phyloP scores from a whole-genome alignment of 2,113 vertebrate genomes.

The Anhinga anhinga region DNA sequence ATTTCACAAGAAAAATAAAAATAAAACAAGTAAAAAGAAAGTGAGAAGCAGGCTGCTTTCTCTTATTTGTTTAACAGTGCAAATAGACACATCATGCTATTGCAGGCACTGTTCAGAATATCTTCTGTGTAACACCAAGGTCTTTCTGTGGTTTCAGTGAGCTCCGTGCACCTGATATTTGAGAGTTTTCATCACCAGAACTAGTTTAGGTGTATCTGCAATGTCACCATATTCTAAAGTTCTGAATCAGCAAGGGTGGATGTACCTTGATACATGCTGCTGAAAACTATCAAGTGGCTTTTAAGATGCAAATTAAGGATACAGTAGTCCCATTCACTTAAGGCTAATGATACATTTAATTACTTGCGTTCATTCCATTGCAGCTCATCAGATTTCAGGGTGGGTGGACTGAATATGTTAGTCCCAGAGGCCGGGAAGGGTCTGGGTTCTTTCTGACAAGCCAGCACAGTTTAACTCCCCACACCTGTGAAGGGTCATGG shows the following conservation, averaged over 20 bases:
- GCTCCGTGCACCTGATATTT: background rate
- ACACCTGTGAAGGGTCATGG: background rate
- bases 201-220: background rate
- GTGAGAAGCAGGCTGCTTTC: background rate
- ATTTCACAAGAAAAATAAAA: background rate
- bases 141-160: background rate
- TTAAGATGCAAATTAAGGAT: background rate
- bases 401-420: accelerated
- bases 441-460: background rate
- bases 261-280: background rate
- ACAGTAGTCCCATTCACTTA: background rate
- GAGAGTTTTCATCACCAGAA: background rate
- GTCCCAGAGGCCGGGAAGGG: background rate
- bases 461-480: background rate
- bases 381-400: background rate
- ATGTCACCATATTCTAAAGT: background rate
- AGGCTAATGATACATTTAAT: background rate
- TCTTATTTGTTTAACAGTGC: background rate
- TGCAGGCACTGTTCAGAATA: background rate
- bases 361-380: background rate
- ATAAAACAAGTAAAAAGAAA: background rate
- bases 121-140: accelerated
- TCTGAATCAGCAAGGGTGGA: background rate
- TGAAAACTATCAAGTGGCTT: background rate
- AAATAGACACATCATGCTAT: background rate